A percentile compares a stretch with the other conserved stretches of the same genome.
Evolutionary conservation across 2,113 vertebrate species (phyloP).

Genomic region (Platanista minor): DNA sequence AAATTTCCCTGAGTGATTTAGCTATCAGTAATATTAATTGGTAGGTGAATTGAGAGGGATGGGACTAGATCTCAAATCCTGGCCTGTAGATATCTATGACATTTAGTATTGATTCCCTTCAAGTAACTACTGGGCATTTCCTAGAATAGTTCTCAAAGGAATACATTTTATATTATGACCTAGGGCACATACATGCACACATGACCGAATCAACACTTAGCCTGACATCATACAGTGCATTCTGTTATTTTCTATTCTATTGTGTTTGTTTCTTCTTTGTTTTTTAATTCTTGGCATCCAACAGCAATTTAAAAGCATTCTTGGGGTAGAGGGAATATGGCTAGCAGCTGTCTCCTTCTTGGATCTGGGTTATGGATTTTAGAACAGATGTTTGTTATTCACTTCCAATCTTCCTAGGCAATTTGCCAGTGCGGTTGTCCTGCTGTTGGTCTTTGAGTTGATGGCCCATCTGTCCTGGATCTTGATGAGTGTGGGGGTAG

Average conservation of each 20-base stretch:
- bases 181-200: not conserved
- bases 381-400: conserved; percentile 37
- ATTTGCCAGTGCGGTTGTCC: not conserved
- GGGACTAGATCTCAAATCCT: not conserved
- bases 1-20: not conserved
- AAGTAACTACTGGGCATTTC: not conserved
- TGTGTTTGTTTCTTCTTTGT: not conserved
- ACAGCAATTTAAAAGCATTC: not conserved
- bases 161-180: not conserved
- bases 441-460: conserved; percentile 5
- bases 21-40: not conserved
- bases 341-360: not conserved
- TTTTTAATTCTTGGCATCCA: not conserved
- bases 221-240: not conserved
- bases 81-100: not conserved
- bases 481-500: not conserved
- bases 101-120: not conserved
- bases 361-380: not conserved
- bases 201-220: not conserved
- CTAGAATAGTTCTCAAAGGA: not conserved
- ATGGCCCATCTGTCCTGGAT: not conserved
- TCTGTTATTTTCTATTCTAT: not conserved
- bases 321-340: not conserved
- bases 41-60: not conserved
- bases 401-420: not conserved